Base-by-base conservation (phyloP, 2,113 vertebrate genomes). In the Gadus macrocephalus region DNA sequence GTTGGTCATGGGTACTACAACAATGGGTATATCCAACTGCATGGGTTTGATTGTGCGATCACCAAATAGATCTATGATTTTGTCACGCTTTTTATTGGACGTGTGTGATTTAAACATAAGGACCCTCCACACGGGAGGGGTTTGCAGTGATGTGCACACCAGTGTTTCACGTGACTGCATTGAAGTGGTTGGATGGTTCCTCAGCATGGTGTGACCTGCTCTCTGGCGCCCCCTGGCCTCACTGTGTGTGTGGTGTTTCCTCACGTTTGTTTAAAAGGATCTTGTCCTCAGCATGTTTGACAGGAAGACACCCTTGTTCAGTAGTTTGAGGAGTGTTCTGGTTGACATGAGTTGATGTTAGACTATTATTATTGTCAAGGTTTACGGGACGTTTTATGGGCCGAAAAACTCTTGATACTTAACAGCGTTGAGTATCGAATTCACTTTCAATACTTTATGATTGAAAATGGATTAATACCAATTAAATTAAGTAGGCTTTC, bases 1-100 rank as follows among this genome's bases (percentile, higher is more conserved):
- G 90, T 90, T 90, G 90, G 73, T 91, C 89, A 81, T 88, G 82
- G 90, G 89, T 93, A 91, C 91, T 89, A 75, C 91, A 91, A 83
- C 77, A 63, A 90, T 89, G 89, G 92, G 92, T 93, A 93, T 90
- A 89, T 88, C 88, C 5, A 49, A 49, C 81, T 91, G 92, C 92
- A 93, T 93, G 92, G 90, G 90, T 91, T 90, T 93, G 90, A 86
- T 89, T 86, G 83, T 81, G 69, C 86, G 70, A 74, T 83, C 83
- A 81, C 83, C 20, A 68, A 20, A 67, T 49, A 62, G 62, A 68
- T 19, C 74, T 73, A 56, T 9, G 6, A 64, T 64, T 81, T 61
- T 83, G 69, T 77, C 83, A 82, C 67, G 60, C 71, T 76, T 42
- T 64, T 53, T 73, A 68, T 14, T 71, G 53, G 73, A 8, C 38